Percentiles rank a stretch among this genome's conserved stretches.
Evolutionary conservation across 2,113 vertebrate genomes (phyloP).

Genomic region (Hiodon alosoides): DNA sequence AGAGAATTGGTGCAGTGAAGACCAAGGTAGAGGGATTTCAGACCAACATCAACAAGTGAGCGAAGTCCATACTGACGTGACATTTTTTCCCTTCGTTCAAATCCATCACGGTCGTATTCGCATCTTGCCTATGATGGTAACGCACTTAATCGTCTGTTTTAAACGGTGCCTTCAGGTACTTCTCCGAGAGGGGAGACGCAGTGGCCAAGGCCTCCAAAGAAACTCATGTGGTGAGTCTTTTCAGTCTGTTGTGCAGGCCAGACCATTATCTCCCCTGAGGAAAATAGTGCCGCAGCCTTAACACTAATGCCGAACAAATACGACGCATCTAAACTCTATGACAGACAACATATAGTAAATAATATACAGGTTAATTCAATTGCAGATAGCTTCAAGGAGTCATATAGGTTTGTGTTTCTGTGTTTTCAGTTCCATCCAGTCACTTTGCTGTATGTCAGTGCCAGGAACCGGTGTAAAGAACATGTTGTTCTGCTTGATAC

Average conservation of each 20-base stretch:
- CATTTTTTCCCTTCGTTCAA: not conserved
- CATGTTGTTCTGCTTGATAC: not conserved
- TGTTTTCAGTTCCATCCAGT: too few relatives aligned
- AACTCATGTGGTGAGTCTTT: slow-evolving; percentile 75
- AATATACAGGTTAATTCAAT: too few relatives aligned
- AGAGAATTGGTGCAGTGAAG: slow-evolving; percentile 75
- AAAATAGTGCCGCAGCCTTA: not conserved
- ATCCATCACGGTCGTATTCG: too few relatives aligned
- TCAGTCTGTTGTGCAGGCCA: not conserved
- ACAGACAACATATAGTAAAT: too few relatives aligned
- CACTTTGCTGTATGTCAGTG: too few relatives aligned
- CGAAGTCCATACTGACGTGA: not conserved
- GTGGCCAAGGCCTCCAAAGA: slow-evolving; percentile 87
- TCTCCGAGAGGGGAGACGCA: slow-evolving; percentile 77
- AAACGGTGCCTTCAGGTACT: slow-evolving; percentile 56
- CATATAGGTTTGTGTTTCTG: too few relatives aligned
- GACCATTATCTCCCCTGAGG: not conserved
- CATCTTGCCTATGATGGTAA: too few relatives aligned
- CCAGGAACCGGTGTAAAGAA: too few relatives aligned
- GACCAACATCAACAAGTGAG: slow-evolving; percentile 69
- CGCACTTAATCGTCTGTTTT: not conserved
- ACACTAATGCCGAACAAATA: too few relatives aligned
- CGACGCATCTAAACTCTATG: too few relatives aligned
- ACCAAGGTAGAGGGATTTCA: slow-evolving; percentile 80
- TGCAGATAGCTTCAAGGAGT: too few relatives aligned